These are phyloP conservation scores for Drosophila nr. perissopoda DNA, from an alignment of 2,888 invertebrate species.

Conservation along the genomic window DNA sequence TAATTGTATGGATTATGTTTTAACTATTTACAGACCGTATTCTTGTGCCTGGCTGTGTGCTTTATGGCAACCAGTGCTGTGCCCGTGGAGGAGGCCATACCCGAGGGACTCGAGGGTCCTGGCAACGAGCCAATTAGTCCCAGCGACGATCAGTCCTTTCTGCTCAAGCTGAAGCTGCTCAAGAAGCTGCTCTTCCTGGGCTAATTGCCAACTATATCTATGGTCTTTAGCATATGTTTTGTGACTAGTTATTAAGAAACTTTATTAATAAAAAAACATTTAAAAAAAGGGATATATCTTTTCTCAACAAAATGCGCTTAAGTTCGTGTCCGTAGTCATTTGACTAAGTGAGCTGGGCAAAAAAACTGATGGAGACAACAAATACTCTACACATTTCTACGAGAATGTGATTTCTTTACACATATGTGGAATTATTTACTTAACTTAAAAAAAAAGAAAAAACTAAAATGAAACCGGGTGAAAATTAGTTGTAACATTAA, in stretches of 20 bases:
- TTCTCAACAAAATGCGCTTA: neutral
- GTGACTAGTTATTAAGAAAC: constrained; percentile 47
- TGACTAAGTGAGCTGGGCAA: neutral
- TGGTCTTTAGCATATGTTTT: constrained; percentile 47
- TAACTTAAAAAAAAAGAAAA: neutral
- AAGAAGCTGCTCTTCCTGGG: constrained; percentile 81
- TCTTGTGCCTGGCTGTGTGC: constrained; percentile 75
- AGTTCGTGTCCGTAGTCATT: constrained; percentile 2
- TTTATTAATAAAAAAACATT: constrained; percentile 19
- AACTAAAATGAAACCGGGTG: neutral
- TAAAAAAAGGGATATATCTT: constrained; percentile 13
- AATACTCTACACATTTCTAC: neutral
- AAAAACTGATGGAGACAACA: neutral
- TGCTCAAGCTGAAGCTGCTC: constrained; percentile 78
- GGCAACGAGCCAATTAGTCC: constrained; percentile 73
- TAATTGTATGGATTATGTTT: constrained; percentile 37
- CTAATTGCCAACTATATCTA: constrained; percentile 38
- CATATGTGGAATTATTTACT: neutral
- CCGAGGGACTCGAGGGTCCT: constrained; percentile 78
- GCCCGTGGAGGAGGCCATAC: constrained; percentile 81
- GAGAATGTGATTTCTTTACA: neutral
- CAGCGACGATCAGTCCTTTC: constrained; percentile 75
- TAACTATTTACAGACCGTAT: constrained; percentile 64
- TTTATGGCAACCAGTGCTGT: constrained; percentile 72
- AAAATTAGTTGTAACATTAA: neutral